Evolutionary conservation across 2,888 invertebrate genomes (phyloP).

Genomic region (Shargacucullia verbasci): DNA sequence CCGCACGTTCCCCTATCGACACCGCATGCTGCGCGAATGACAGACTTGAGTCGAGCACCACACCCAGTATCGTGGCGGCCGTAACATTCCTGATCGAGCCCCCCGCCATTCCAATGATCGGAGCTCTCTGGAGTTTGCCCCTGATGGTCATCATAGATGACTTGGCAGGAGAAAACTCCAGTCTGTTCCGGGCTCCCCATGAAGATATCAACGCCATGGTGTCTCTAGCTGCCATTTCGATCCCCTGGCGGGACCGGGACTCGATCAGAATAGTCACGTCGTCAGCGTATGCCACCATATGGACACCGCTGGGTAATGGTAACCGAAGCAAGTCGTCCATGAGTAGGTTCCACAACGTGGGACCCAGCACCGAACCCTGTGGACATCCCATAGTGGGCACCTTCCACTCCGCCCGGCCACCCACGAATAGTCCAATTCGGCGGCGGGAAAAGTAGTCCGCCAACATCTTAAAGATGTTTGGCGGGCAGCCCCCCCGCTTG

Average conservation of each 20-base stretch:
- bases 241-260: not conserved
- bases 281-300: conserved; percentile 42
- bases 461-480: conserved; percentile 56
- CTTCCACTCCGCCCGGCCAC: conserved; percentile 35
- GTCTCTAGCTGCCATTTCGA: not conserved
- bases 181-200: too few species aligned
- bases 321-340: conserved; percentile 53
- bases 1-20: conserved; percentile 38
- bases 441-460: conserved; percentile 50
- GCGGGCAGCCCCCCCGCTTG: conserved; percentile 48
- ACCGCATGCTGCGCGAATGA: conserved; percentile 34
- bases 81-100: conserved; percentile 8
- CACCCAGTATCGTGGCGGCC: conserved; percentile 26
- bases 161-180: too few species aligned
- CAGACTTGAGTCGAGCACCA: conserved; percentile 42
- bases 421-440: conserved; percentile 40
- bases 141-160: too few species aligned
- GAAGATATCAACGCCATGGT: too few species aligned
- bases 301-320: conserved; percentile 34
- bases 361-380: conserved; percentile 52
- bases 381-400: conserved; percentile 53
- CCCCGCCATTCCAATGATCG: conserved; percentile 4
- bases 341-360: conserved; percentile 50
- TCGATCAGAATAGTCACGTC: conserved; percentile 17
- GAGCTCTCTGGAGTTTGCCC: not conserved